Percentiles rank a stretch among this genome's conserved stretches.
phyloP scores from a whole-genome alignment of 1,140 invertebrate genomes.

The Pseudomyrmex concolor region DNA sequence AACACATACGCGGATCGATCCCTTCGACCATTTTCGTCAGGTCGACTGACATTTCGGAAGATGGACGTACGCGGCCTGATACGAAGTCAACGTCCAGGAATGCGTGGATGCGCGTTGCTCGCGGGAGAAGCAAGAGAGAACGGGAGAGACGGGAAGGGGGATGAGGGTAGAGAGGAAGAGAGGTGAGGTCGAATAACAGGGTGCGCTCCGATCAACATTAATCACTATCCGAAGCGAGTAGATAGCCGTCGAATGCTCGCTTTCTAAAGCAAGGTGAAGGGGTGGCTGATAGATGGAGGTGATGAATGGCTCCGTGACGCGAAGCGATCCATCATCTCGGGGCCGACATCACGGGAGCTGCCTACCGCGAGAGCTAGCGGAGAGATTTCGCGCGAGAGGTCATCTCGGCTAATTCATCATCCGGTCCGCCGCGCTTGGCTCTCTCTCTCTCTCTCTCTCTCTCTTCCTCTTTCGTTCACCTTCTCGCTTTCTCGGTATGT shows the following conservation, averaged over 20 bases:
- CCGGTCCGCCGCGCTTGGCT: constrained; percentile 76
- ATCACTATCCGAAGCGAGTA: constrained; percentile 84
- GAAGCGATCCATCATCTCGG: constrained; percentile 83
- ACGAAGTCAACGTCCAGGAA: constrained; percentile 71
- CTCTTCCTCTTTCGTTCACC: constrained; percentile 45
- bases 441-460: constrained; percentile 42
- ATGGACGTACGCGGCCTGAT: constrained; percentile 70
- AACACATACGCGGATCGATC: constrained; percentile 62
- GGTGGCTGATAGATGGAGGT: constrained; percentile 84
- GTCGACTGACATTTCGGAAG: constrained; percentile 68
- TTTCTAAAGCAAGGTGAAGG: constrained; percentile 84
- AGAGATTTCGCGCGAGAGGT: constrained; percentile 83
- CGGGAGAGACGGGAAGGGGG: background rate
- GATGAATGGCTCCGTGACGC: constrained; percentile 85
- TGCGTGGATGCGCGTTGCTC: constrained; percentile 62
- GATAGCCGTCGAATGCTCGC: constrained; percentile 84
- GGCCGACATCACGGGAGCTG: constrained; percentile 81
- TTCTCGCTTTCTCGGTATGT: constrained; percentile 37
- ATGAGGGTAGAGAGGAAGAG: constrained; percentile 41
- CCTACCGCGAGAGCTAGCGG: constrained; percentile 80
- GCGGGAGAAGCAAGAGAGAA: constrained; percentile 6
- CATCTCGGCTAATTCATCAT: constrained; percentile 84
- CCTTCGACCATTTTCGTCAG: constrained; percentile 68
- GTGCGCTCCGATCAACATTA: constrained; percentile 84
- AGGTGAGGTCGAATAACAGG: constrained; percentile 79